phyloP scores from a whole-genome alignment of 1,140 invertebrate genomes.

The Hesperophylax magnus region DNA sequence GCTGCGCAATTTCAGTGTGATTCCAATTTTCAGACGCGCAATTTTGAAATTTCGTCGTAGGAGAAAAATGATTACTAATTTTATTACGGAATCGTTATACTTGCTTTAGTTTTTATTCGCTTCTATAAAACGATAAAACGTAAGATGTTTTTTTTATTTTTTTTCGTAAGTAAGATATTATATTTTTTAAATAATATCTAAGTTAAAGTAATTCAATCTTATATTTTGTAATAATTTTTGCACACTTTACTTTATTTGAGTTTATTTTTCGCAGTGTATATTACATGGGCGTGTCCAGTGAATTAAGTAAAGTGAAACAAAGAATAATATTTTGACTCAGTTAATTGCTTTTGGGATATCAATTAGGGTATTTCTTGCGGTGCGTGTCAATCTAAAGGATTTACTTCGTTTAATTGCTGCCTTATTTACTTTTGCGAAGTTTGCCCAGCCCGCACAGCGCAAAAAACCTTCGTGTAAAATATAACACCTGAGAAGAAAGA shows the following conservation, averaged over 20 bases:
- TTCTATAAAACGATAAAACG: not conserved
- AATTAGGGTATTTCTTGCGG: constrained; percentile 3
- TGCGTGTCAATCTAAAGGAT: constrained; percentile 7
- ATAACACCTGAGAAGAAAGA: constrained; percentile 8
- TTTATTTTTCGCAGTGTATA: constrained; percentile 1
- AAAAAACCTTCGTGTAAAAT: not conserved
- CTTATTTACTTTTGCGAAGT: constrained; percentile 13
- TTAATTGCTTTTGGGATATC: not conserved
- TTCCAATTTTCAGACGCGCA: constrained; percentile 12
- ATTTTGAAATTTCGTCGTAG: not conserved
- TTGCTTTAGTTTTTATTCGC: not conserved
- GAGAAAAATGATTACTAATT: not conserved
- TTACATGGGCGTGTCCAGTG: constrained; percentile 17
- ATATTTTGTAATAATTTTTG: too few relatives aligned
- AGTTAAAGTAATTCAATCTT: too few relatives aligned
- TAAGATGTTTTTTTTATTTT: not conserved
- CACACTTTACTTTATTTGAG: not conserved
- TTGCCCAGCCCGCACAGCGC: not conserved
- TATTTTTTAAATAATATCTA: too few relatives aligned
- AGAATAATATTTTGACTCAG: not conserved
- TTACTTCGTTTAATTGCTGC: constrained; percentile 2
- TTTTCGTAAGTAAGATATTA: too few relatives aligned
- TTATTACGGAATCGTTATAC: not conserved
- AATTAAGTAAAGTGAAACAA: constrained; percentile 10
- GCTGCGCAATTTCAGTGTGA: constrained; percentile 32